phyloP scores from a whole-genome alignment of 2,113 vertebrate species.

The Fregetta grallaria region DNA sequence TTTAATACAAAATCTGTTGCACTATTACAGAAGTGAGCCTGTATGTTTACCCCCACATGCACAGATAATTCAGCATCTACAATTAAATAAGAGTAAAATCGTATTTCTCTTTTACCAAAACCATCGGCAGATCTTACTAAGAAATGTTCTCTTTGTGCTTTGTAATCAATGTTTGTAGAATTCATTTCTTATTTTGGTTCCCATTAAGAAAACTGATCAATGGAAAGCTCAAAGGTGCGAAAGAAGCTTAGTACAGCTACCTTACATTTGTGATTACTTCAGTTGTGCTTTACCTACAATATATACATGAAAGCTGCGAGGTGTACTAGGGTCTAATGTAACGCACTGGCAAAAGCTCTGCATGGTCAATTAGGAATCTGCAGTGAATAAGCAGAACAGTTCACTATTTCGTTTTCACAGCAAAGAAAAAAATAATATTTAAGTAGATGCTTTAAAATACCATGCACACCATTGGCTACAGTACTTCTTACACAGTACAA shows the following conservation, averaged over 20 bases:
- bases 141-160: slow-evolving; percentile 67
- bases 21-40: slow-evolving; percentile 81
- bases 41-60: slow-evolving; percentile 79
- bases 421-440: slow-evolving; percentile 70
- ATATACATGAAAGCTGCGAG: slow-evolving; percentile 14
- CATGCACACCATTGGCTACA: slow-evolving; percentile 77
- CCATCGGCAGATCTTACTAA: slow-evolving; percentile 9
- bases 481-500: slow-evolving; percentile 81
- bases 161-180: slow-evolving; percentile 2
- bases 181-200: neutral
- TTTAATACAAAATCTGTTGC: slow-evolving; percentile 87
- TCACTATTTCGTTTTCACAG: slow-evolving; percentile 76
- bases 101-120: slow-evolving; percentile 35
- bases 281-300: slow-evolving; percentile 60
- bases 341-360: slow-evolving; percentile 46
- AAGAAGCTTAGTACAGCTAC: slow-evolving; percentile 11
- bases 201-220: neutral
- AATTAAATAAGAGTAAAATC: slow-evolving; percentile 49
- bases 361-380: slow-evolving; percentile 34
- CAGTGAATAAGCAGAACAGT: slow-evolving; percentile 28
- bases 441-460: slow-evolving; percentile 80
- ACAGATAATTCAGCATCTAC: slow-evolving; percentile 79
- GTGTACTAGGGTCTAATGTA: neutral
- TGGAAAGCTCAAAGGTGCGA: slow-evolving; percentile 9
- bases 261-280: neutral